A percentile compares a stretch with the other conserved stretches of the same genome.
phyloP scores from a whole-genome alignment of 2,888 invertebrate genomes.

The Spisula solida region DNA sequence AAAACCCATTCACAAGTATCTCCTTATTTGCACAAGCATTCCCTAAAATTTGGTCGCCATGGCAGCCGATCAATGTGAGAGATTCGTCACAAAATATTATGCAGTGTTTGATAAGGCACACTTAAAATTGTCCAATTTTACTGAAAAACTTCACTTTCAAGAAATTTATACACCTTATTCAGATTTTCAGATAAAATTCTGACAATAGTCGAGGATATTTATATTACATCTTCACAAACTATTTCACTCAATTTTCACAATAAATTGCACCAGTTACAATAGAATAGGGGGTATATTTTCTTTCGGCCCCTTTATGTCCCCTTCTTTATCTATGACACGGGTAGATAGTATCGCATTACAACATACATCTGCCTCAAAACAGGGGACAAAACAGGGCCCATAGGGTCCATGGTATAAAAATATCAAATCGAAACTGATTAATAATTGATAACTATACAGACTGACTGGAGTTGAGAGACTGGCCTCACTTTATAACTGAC shows the following conservation, averaged over 20 bases:
- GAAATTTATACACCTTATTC: slow-evolving; percentile 40
- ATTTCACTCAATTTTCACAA: neutral
- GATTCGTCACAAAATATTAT: slow-evolving; percentile 55
- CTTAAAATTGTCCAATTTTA: slow-evolving; percentile 49
- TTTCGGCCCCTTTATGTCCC: neutral
- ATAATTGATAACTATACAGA: too few species aligned
- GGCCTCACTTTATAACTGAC: too few species aligned
- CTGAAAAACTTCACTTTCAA: slow-evolving; percentile 53
- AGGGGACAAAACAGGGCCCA: neutral
- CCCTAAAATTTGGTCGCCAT: slow-evolving; percentile 45
- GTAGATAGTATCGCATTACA: neutral
- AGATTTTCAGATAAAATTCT: slow-evolving; percentile 29
- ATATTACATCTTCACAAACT: neutral
- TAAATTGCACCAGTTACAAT: slow-evolving; percentile 10
- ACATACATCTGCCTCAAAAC: neutral
- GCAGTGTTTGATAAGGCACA: slow-evolving; percentile 49
- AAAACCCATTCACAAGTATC: slow-evolving; percentile 44
- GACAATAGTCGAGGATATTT: slow-evolving; percentile 10
- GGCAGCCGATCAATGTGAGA: slow-evolving; percentile 38
- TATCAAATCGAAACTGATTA: too few species aligned
- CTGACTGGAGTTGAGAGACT: too few species aligned
- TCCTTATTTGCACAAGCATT: slow-evolving; percentile 42
- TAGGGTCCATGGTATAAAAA: too few species aligned
- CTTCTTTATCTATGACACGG: neutral
- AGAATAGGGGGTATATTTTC: slow-evolving; percentile 10